These are phyloP conservation scores for Nothoprocta pentlandii DNA, from an alignment of 2,113 vertebrate genomes.

Conservation along the genomic window DNA sequence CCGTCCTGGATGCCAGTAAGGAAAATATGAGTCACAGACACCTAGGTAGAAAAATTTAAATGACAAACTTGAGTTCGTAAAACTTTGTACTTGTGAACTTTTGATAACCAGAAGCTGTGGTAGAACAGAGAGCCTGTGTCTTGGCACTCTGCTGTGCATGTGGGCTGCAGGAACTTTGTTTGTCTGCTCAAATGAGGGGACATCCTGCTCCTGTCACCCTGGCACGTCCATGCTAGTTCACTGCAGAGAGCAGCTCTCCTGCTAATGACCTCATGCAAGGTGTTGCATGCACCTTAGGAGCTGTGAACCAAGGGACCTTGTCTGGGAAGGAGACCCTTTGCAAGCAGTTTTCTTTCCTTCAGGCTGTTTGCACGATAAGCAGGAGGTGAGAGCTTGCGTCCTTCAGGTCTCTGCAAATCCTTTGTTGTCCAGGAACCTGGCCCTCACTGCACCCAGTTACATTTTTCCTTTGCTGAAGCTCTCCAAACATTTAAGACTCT, in stretches of 20 bases:
- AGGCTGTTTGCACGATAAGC: background rate
- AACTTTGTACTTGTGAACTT: constrained; percentile 10
- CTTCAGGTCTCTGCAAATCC: background rate
- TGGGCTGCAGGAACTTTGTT: background rate
- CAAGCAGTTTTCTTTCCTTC: background rate
- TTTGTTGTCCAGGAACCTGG: background rate
- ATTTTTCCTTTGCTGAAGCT: background rate
- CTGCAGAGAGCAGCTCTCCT: background rate
- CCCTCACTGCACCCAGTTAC: background rate
- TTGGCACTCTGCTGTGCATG: background rate
- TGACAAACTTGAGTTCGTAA: constrained; percentile 18
- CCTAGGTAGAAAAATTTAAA: constrained; percentile 30
- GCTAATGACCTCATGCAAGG: background rate
- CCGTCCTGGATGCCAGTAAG: background rate
- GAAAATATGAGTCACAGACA: constrained; percentile 53
- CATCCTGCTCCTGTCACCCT: background rate
- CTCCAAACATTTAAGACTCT: background rate
- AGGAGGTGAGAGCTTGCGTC: background rate
- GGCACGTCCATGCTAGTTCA: background rate
- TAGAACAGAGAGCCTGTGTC: background rate
- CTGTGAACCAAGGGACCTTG: background rate
- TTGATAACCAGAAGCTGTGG: background rate
- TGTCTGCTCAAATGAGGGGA: background rate
- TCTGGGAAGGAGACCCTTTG: background rate
- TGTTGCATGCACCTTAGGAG: background rate